Conservation (phyloP, 2,113 vertebrate genomes). For the Neogobius melanostomus region DNA sequence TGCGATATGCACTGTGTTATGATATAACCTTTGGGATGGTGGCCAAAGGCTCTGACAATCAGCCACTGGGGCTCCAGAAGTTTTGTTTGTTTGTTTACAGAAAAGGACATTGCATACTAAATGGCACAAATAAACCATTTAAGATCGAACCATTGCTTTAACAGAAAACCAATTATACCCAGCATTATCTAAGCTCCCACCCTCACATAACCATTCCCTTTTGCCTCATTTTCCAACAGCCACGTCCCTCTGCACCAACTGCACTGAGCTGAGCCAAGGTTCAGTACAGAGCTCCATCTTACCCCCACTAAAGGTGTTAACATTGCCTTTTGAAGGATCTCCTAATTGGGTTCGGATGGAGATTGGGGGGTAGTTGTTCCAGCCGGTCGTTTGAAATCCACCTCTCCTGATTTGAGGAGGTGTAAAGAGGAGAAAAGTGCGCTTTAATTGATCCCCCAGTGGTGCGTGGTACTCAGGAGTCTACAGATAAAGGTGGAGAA, state of each 20-base stretch:
- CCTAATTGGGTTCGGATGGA: conserved; percentile 63
- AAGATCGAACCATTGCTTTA: not conserved
- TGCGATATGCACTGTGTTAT: no score
- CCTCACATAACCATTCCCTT: conserved; percentile 16
- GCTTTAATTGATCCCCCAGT: conserved; percentile 72
- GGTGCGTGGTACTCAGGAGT: conserved; percentile 44
- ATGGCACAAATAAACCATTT: not conserved
- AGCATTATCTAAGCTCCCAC: not conserved
- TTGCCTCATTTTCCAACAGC: conserved; percentile 20
- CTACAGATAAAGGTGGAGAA: conserved; percentile 46
- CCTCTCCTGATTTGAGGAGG: conserved; percentile 53
- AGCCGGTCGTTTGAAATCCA: conserved; percentile 53
- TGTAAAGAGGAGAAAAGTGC: conserved; percentile 61
- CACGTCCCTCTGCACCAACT: not conserved
- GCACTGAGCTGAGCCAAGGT: not conserved
- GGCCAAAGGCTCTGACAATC: no score
- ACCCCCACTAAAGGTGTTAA: conserved; percentile 60
- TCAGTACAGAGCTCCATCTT: conserved; percentile 50
- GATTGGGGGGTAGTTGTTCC: conserved; percentile 12
- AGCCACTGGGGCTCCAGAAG: no score
- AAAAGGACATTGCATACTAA: not conserved
- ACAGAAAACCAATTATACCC: not conserved
- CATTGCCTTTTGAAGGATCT: conserved; percentile 63
- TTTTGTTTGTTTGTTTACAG: no score
- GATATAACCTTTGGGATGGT: no score